Percentiles rank a stretch among this genome's conserved stretches.
phyloP scores from a whole-genome alignment of 1,140 invertebrate genomes.

The Batillaria attramentaria region DNA sequence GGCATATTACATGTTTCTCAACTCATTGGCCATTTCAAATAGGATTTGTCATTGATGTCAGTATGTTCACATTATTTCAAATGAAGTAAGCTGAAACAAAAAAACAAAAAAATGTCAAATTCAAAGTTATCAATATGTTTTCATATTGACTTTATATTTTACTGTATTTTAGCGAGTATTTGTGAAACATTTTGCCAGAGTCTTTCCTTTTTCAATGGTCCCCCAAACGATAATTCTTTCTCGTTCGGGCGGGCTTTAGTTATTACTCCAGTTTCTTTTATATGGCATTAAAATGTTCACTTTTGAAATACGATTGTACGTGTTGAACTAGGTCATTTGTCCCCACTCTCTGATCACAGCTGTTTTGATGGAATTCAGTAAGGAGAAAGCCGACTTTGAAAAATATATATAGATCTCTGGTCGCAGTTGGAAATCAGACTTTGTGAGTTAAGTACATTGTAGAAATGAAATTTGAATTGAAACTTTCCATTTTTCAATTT shows the following conservation, averaged over 20 bases:
- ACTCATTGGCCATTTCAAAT: constrained; percentile 17
- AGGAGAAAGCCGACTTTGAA: too few species aligned
- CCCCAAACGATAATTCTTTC: neutral
- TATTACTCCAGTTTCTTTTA: constrained; percentile 7
- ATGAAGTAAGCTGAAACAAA: neutral
- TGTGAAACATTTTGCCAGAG: constrained; percentile 28
- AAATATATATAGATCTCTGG: too few species aligned
- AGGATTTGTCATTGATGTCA: neutral
- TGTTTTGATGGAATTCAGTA: too few species aligned
- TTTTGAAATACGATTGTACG: neutral
- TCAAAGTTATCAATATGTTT: constrained; percentile 27
- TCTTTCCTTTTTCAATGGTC: constrained; percentile 27
- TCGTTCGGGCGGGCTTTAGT: neutral
- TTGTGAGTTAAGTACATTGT: too few species aligned
- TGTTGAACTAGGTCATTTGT: too few species aligned
- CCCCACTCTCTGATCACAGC: too few species aligned
- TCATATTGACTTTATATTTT: constrained; percentile 26
- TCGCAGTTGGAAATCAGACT: too few species aligned
- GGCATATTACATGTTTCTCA: too few species aligned
- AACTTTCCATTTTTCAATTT: too few species aligned
- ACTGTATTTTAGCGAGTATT: constrained; percentile 28
- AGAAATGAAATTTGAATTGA: too few species aligned
- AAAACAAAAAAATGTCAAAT: constrained; percentile 25
- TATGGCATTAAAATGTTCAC: constrained; percentile 12
- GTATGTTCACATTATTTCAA: neutral